A percentile compares a stretch with the other conserved stretches of the same genome.
These are phyloP conservation scores for Heteromurus nitidus DNA, from an alignment of 2,888 invertebrate genomes.

Conservation along the genomic window DNA sequence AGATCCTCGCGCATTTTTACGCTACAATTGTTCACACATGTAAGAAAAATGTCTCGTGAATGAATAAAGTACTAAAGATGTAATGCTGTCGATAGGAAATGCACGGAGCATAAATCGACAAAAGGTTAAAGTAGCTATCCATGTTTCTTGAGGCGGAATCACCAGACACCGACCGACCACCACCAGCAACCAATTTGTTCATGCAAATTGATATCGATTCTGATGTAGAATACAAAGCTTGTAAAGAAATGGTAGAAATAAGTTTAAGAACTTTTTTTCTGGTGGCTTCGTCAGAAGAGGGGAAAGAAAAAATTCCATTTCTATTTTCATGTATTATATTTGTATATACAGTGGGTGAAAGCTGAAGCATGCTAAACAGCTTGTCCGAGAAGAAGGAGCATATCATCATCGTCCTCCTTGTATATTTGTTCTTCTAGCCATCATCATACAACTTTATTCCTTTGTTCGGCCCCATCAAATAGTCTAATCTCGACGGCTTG, in stretches of 20 bases:
- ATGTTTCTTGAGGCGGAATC: constrained; percentile 37
- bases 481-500: neutral
- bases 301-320: constrained; percentile 19
- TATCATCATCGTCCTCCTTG: constrained; percentile 4
- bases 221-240: neutral
- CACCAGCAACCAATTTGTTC: constrained; percentile 53
- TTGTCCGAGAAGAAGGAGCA: neutral
- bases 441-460: neutral
- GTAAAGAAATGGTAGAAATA: neutral
- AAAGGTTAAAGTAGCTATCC: constrained; percentile 14
- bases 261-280: neutral
- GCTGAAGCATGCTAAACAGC: constrained; percentile 11
- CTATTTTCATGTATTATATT: neutral
- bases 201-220: constrained; percentile 60
- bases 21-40: no score
- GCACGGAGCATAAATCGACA: constrained; percentile 2
- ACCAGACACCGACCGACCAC: constrained; percentile 8
- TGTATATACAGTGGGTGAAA: neutral
- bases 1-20: no score
- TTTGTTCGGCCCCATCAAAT: neutral
- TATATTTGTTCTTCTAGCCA: no score
- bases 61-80: neutral
- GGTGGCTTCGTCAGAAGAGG: neutral
- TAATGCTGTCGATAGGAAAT: neutral
- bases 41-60: no score